phyloP scores from a whole-genome alignment of 2,888 invertebrate species.

The Melieria crassipennis region DNA sequence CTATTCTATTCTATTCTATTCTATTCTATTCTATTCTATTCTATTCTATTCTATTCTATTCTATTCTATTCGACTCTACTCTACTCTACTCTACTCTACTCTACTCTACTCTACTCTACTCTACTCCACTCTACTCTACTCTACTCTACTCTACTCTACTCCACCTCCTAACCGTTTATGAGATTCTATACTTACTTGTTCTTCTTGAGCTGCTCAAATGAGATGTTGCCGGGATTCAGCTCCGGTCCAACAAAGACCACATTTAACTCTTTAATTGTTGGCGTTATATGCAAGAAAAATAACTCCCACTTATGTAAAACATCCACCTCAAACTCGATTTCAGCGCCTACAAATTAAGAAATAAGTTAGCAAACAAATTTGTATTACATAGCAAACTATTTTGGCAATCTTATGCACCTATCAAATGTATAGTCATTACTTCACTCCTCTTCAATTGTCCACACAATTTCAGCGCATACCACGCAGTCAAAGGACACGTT shows the following conservation, averaged over 20 bases:
- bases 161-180: too few species aligned
- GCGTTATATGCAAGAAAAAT: slow-evolving; percentile 74
- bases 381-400: background rate
- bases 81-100: too few species aligned
- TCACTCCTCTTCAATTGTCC: slow-evolving; percentile 50
- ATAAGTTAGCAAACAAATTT: background rate
- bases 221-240: slow-evolving; percentile 70
- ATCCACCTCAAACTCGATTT: slow-evolving; percentile 78
- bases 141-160: too few species aligned
- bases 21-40: too few species aligned
- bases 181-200: slow-evolving; percentile 66
- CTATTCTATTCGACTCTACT: too few species aligned
- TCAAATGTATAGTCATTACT: slow-evolving; percentile 58
- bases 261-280: slow-evolving; percentile 68
- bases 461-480: slow-evolving; percentile 68
- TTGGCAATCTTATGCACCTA: slow-evolving; percentile 46
- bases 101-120: too few species aligned
- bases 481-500: slow-evolving; percentile 73
- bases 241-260: slow-evolving; percentile 76
- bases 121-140: too few species aligned
- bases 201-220: slow-evolving; percentile 69
- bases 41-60: too few species aligned
- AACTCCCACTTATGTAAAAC: slow-evolving; percentile 77
- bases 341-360: slow-evolving; percentile 69
- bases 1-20: too few species aligned